phyloP scores from a whole-genome alignment of 2,797 vertebrate genomes.

The Sebastes matsubarae region DNA sequence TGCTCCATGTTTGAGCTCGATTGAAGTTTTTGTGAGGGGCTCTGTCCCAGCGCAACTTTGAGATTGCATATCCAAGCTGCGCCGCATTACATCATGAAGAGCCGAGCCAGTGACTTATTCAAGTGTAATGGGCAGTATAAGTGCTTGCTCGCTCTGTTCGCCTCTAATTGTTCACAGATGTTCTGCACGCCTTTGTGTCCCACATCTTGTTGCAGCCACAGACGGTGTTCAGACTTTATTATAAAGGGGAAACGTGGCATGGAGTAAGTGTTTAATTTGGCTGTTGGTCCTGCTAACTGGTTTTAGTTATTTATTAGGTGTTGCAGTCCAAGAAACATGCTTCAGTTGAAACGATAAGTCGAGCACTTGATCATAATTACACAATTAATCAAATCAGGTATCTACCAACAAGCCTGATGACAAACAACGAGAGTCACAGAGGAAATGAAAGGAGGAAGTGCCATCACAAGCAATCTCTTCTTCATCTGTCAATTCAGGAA shows the following conservation, averaged over 20 bases:
- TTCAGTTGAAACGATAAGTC: not conserved
- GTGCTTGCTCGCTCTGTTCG: constrained; percentile 66
- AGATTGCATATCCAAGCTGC: constrained; percentile 59
- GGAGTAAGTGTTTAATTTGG: constrained; percentile 60
- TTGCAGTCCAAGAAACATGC: not conserved
- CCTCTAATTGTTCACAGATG: constrained; percentile 83
- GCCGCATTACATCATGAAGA: constrained; percentile 73
- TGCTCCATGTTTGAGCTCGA: constrained; percentile 32
- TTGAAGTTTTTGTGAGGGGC: constrained; percentile 53
- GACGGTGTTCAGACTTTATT: constrained; percentile 51
- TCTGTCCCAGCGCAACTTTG: constrained; percentile 52
- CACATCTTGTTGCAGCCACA: constrained; percentile 66
- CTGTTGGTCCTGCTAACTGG: constrained; percentile 37
- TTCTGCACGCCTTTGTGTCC: constrained; percentile 76
- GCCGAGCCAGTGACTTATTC: constrained; percentile 73
- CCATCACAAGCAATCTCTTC: not conserved
- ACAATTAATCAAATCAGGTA: not conserved
- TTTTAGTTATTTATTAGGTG: constrained; percentile 34
- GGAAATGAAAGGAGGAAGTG: constrained; percentile 12
- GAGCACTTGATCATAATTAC: not conserved
- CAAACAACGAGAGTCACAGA: not conserved
- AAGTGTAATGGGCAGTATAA: constrained; percentile 80
- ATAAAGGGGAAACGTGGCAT: constrained; percentile 46
- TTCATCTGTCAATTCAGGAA: not conserved
- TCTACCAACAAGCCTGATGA: not conserved